Evolutionary conservation across 2,797 vertebrate genomes (phyloP).

Genomic region (Aeoliscus strigatus): DNA sequence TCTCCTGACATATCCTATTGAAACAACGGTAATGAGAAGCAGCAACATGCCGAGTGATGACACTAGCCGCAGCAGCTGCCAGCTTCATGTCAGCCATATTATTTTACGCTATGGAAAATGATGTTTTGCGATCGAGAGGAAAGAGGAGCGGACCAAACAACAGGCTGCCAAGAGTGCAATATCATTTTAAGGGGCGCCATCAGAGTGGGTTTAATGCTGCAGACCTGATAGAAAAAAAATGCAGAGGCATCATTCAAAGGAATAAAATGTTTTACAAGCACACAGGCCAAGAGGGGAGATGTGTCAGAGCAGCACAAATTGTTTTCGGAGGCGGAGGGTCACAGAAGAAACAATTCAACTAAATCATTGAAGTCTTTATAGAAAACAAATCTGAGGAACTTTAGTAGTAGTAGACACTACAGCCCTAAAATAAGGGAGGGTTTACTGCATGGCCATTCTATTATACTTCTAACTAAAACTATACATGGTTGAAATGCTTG

Average conservation of each 20-base stretch:
- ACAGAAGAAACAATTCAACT: no score
- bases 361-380: no score
- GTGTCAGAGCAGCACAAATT: no score
- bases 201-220: slow-evolving; percentile 20
- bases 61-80: slow-evolving; percentile 22
- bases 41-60: slow-evolving; percentile 17
- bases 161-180: slow-evolving; percentile 15
- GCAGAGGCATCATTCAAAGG: slow-evolving; percentile 4
- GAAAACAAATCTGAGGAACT: no score
- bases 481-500: no score
- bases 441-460: no score
- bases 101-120: slow-evolving; percentile 16
- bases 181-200: slow-evolving; percentile 17
- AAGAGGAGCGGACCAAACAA: background rate
- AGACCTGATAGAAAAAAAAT: slow-evolving; percentile 6
- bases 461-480: no score
- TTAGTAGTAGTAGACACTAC: no score
- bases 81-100: slow-evolving; percentile 24
- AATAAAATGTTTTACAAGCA: slow-evolving; percentile 17
- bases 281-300: slow-evolving; percentile 10
- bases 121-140: background rate
- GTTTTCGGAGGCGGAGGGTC: no score
- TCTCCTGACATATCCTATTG: no score
- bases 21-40: background rate
- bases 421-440: no score